Conservation (phyloP, 2,888 invertebrate genomes). For the Merodon equestris region DNA sequence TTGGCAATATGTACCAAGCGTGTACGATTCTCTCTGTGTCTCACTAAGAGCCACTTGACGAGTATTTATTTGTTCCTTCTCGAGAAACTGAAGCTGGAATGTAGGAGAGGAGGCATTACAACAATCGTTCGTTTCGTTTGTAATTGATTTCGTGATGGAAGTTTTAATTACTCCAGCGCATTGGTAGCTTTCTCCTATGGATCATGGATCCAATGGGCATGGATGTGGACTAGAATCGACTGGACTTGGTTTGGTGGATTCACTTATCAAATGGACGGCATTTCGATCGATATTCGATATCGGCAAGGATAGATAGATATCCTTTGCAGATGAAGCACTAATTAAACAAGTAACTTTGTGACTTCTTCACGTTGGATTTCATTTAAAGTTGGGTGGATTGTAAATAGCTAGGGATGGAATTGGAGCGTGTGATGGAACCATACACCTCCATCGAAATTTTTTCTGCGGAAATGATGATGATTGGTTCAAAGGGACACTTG, state of each 20-base stretch:
- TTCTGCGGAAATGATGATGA: too few relatives aligned
- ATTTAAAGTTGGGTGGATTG: too few relatives aligned
- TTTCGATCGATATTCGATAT: constrained; percentile 33
- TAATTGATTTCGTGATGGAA: constrained; percentile 69
- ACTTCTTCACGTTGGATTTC: not conserved
- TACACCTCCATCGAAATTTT: too few relatives aligned
- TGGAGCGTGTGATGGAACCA: too few relatives aligned
- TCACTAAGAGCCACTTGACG: constrained; percentile 54
- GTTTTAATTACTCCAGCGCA: constrained; percentile 59
- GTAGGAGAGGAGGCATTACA: constrained; percentile 45
- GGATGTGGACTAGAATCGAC: not conserved
- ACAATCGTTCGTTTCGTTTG: constrained; percentile 43
- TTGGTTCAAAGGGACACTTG: too few relatives aligned
- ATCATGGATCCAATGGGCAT: constrained; percentile 11
- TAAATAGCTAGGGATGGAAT: too few relatives aligned
- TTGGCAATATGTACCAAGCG: constrained; percentile 11
- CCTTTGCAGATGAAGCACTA: constrained; percentile 51
- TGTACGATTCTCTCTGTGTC: constrained; percentile 10
- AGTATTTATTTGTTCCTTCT: constrained; percentile 59
- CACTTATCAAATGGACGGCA: constrained; percentile 40
- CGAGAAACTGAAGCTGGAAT: constrained; percentile 37
- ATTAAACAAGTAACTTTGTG: constrained; percentile 37
- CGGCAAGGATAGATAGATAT: constrained; percentile 20
- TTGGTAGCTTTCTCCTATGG: constrained; percentile 22
- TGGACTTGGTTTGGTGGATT: constrained; percentile 27